Evolutionary conservation across 64 coral and sea anemone genomes (phyloP), one percentile per base, ranked within the genome.

Genomic region (Pachyseris speciosa): DNA sequence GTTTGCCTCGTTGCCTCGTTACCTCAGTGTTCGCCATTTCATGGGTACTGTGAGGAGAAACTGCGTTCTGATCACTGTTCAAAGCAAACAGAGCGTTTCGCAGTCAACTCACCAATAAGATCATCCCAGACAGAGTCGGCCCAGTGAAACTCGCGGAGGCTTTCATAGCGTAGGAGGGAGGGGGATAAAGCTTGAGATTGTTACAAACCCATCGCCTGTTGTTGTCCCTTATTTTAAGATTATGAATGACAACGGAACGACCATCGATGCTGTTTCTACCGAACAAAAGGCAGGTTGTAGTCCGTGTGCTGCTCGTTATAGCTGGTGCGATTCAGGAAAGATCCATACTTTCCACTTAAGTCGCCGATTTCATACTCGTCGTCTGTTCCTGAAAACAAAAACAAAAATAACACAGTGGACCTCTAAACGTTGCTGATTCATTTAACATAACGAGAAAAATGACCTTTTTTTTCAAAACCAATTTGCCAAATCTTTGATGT

Each of bases 331-430:
- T 78, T 89, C 47, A 93, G 69, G 43, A 97, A 97, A 13, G 91
- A 73, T 38, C 95, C 95, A 45, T 93, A 93, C 69, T 97, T 97
- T 41, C 69, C 83, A 58, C 89, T 92, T 9, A 97, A 72, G 72
- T 97, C 95, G 30, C 95, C 95, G 28, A 97, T 79, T 86, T 97
- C 95, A 75, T 97, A 93, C 10, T 97, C 60, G 43, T 97, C 95
- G 47, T 88, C 42, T 22, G 95, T 97, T 78, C 95, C 95, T 94
- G 38, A 8, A n/a, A 58, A 45, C 7, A 69, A 40, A 27, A 7
- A 64, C 24, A 24, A 28, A 0, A 0, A 8, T 64, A 45, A 45
- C 43, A 45, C 43, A 45, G 4, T 11, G 4, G 43, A 45, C 43
- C n/a, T n/a, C n/a, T n/a, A n/a, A n/a, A n/a, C n/a, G n/a, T n/a